Percentiles rank a stretch among this genome's conserved stretches.
These are phyloP conservation scores for Helobdella robusta DNA, from an alignment of 2,888 invertebrate species.

Conservation along the genomic window DNA sequence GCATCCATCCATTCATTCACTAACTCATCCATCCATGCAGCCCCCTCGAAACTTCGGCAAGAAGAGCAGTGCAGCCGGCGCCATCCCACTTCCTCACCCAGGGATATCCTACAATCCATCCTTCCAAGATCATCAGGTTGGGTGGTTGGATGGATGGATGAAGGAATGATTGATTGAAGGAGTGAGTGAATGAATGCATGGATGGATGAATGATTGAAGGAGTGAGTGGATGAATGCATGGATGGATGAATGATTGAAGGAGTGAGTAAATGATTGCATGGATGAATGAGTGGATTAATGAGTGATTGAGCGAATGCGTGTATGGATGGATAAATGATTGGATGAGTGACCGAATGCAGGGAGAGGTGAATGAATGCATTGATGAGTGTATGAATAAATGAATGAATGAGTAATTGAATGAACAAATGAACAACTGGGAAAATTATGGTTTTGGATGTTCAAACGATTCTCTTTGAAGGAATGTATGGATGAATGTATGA, in stretches of 20 bases:
- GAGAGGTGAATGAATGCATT: too few relatives aligned
- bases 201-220: background rate
- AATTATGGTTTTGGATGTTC: too few relatives aligned
- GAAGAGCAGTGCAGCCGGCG: background rate
- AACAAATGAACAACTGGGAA: too few relatives aligned
- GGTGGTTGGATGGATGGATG: too few relatives aligned
- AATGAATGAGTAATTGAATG: too few relatives aligned
- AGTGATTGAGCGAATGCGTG: background rate
- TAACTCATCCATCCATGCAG: background rate
- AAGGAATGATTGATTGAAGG: background rate
- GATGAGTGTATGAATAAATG: background rate
- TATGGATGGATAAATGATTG: background rate
- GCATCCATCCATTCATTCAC: too few relatives aligned
- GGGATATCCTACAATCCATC: conserved; percentile 18
- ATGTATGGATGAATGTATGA: too few relatives aligned
- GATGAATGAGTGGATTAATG: too few relatives aligned
- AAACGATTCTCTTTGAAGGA: too few relatives aligned
- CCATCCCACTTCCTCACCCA: conserved; percentile 9
- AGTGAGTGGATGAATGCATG: too few relatives aligned
- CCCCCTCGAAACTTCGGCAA: background rate
- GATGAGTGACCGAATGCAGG: too few relatives aligned
- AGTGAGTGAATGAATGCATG: background rate
- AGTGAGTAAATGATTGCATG: background rate
- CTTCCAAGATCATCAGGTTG: conserved; percentile 9
- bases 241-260: background rate